phyloP scores from a whole-genome alignment of 2,113 vertebrate species.

The Melozone crissalis region DNA sequence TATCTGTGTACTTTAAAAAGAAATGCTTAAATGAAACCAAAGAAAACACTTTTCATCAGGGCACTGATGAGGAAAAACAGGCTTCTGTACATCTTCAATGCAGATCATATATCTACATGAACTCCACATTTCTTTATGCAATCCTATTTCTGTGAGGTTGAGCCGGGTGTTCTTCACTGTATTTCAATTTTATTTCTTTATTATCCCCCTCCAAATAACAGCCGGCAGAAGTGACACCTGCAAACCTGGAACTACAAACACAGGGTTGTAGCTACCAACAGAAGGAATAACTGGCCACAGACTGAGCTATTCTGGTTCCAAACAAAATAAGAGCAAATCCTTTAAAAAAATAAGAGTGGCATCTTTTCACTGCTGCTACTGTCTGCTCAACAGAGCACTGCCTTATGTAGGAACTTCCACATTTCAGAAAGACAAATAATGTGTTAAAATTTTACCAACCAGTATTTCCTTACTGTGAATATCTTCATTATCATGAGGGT shows the following conservation, averaged over 20 bases:
- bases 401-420: background rate
- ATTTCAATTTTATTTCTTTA: background rate
- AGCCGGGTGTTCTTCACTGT: background rate
- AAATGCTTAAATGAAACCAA: background rate
- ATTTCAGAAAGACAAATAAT: background rate
- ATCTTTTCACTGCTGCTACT: background rate
- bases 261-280: background rate
- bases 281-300: background rate
- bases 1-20: background rate
- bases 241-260: background rate
- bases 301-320: background rate
- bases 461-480: background rate
- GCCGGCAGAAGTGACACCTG: fast-evolving
- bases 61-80: background rate
- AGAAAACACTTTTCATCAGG: background rate
- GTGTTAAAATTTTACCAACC: background rate
- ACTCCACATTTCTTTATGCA: background rate
- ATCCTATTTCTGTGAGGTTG: background rate
- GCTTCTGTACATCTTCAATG: background rate
- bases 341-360: background rate
- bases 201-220: background rate
- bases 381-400: background rate
- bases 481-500: background rate
- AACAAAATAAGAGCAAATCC: background rate
- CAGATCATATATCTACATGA: background rate